Percentiles rank a stretch among this genome's conserved stretches.
These are phyloP conservation scores for Ctenodactylus gundi DNA, from an alignment of 2,113 vertebrate genomes.

Conservation along the genomic window DNA sequence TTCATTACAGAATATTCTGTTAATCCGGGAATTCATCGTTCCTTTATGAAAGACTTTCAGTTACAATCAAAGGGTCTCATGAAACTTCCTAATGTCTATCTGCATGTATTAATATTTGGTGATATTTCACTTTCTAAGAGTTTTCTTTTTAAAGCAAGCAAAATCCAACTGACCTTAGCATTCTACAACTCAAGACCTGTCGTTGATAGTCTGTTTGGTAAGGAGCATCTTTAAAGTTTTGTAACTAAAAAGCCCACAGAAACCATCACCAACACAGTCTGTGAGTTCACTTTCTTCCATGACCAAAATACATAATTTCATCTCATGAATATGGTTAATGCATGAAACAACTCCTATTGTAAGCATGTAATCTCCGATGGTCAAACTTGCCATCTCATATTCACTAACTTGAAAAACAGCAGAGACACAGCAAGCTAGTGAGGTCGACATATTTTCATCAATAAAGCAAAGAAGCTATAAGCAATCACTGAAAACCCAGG, in stretches of 20 bases:
- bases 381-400: background rate
- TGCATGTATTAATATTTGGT: background rate
- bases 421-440: background rate
- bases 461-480: slow-evolving; percentile 10
- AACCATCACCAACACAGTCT: background rate
- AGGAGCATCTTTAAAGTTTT: background rate
- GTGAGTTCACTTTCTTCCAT: background rate
- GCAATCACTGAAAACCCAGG: background rate
- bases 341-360: background rate
- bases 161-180: slow-evolving; percentile 10
- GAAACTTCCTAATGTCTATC: background rate
- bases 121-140: slow-evolving; percentile 7
- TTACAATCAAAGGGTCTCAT: background rate
- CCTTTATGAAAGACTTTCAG: background rate
- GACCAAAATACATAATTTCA: background rate
- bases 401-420: background rate
- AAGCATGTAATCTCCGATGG: background rate
- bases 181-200: background rate
- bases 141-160: background rate
- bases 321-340: background rate
- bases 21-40: background rate
- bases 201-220: background rate
- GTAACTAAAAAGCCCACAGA: background rate
- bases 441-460: slow-evolving; percentile 1
- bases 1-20: background rate